phyloP scores from a whole-genome alignment of 1,140 invertebrate species.

The Zeugodacus cucurbitae region DNA sequence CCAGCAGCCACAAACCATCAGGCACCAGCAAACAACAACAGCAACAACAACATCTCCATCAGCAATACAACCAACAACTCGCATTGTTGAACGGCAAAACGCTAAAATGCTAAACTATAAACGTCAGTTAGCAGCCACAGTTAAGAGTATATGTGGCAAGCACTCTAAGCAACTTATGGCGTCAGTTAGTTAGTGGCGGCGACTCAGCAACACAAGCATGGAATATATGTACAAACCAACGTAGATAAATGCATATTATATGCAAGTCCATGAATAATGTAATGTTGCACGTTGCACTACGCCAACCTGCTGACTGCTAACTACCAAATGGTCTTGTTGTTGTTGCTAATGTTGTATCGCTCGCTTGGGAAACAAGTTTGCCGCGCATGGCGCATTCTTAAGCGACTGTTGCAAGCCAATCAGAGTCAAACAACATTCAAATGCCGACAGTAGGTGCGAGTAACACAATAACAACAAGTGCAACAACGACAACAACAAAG shows the following conservation, averaged over 20 bases:
- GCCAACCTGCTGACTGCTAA: not conserved
- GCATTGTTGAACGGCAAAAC: not conserved
- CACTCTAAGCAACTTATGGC: not conserved
- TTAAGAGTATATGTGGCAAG: conserved; percentile 5
- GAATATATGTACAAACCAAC: not conserved
- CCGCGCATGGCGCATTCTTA: conserved; percentile 14
- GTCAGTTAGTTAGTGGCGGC: not conserved
- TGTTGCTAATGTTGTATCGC: not conserved
- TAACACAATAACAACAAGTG: not conserved
- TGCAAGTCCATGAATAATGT: not conserved
- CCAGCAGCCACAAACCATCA: conserved; percentile 25
- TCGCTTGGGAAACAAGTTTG: not conserved
- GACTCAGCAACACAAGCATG: not conserved
- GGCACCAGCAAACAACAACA: not conserved
- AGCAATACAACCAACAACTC: not conserved
- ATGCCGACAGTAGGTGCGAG: not conserved
- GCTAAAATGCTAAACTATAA: not conserved
- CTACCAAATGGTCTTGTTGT: not conserved
- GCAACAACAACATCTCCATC: not conserved
- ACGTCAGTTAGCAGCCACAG: not conserved
- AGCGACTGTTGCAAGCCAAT: not conserved
- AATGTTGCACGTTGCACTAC: conserved; percentile 11
- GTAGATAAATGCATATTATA: not conserved
- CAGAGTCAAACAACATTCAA: conserved; percentile 30
- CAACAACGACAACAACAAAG: not conserved